Conservation (phyloP, 1,140 invertebrate genomes). For the Episyrphus balteatus region DNA sequence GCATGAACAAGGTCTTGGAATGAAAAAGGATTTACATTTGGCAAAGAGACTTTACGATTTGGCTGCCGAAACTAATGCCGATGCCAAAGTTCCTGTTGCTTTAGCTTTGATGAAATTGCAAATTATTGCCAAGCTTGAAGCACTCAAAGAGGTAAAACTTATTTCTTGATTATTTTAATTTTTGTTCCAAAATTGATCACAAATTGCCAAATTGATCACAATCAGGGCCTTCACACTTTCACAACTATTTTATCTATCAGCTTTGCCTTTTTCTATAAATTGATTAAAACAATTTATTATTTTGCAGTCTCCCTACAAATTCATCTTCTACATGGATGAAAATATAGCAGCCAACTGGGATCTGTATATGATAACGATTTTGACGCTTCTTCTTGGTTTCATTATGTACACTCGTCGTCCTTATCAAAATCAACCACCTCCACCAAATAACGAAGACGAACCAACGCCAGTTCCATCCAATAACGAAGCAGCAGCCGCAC, state of each 20-base stretch:
- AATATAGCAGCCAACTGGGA: slow-evolving; percentile 84
- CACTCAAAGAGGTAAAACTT: slow-evolving; percentile 44
- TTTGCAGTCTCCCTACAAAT: slow-evolving; percentile 49
- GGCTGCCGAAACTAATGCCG: slow-evolving; percentile 86
- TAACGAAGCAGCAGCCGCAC: slow-evolving; percentile 1
- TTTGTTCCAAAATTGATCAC: no score
- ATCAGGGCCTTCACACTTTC: no score
- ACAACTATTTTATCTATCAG: no score
- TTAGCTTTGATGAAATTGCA: slow-evolving; percentile 84
- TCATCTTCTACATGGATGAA: slow-evolving; percentile 53
- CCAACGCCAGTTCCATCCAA: background rate
- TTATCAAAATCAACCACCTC: slow-evolving; percentile 33
- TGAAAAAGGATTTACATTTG: slow-evolving; percentile 66
- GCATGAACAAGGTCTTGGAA: slow-evolving; percentile 95
- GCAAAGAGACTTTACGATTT: slow-evolving; percentile 92
- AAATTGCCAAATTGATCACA: no score
- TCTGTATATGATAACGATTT: slow-evolving; percentile 74
- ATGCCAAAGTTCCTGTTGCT: slow-evolving; percentile 90
- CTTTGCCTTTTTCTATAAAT: no score
- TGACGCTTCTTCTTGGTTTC: slow-evolving; percentile 70
- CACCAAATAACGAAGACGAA: slow-evolving; percentile 4
- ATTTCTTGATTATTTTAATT: slow-evolving; percentile 22
- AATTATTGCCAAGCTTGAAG: slow-evolving; percentile 62
- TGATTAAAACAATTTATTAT: no score
- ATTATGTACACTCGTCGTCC: slow-evolving; percentile 68